A percentile compares a stretch with the other conserved stretches of the same genome.
phyloP scores from a whole-genome alignment of 2,888 invertebrate genomes.

The Idaea straminata region DNA sequence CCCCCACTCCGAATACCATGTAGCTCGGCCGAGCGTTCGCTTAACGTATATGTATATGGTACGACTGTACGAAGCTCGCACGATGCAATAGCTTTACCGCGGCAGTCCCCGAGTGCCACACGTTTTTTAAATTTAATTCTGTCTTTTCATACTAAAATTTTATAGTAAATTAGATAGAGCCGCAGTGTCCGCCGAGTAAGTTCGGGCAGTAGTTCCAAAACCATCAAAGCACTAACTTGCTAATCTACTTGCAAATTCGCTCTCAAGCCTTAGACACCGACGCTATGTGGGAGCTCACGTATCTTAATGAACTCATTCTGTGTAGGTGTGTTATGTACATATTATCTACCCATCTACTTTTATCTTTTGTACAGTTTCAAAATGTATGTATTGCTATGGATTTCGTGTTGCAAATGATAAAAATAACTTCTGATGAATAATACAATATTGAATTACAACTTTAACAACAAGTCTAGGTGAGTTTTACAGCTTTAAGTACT shows the following conservation, averaged over 20 bases:
- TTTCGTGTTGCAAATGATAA: too few species aligned
- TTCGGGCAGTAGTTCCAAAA: constrained; percentile 14
- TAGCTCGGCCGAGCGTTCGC: too few species aligned
- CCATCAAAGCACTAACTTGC: constrained; percentile 26
- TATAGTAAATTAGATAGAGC: constrained; percentile 20
- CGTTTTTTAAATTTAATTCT: background rate
- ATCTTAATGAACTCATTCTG: constrained; percentile 20
- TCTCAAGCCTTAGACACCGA: constrained; percentile 18
- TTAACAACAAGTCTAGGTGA: too few species aligned
- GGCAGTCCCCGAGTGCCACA: too few species aligned
- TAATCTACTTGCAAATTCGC: constrained; percentile 32
- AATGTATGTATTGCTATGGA: too few species aligned
- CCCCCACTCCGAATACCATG: too few species aligned
- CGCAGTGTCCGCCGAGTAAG: constrained; percentile 23
- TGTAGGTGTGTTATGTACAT: constrained; percentile 2
- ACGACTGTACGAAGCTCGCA: too few species aligned
- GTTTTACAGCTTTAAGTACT: too few species aligned
- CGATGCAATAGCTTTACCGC: too few species aligned
- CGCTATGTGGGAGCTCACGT: constrained; percentile 7
- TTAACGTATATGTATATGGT: too few species aligned
- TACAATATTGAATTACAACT: too few species aligned
- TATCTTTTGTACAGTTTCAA: background rate
- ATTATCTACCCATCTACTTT: background rate
- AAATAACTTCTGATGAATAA: too few species aligned
- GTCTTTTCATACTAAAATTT: background rate